Evolutionary conservation across 2,888 invertebrate species (phyloP), one percentile per base, ranked within the genome.

Genomic region (Cephus pygmeus): DNA sequence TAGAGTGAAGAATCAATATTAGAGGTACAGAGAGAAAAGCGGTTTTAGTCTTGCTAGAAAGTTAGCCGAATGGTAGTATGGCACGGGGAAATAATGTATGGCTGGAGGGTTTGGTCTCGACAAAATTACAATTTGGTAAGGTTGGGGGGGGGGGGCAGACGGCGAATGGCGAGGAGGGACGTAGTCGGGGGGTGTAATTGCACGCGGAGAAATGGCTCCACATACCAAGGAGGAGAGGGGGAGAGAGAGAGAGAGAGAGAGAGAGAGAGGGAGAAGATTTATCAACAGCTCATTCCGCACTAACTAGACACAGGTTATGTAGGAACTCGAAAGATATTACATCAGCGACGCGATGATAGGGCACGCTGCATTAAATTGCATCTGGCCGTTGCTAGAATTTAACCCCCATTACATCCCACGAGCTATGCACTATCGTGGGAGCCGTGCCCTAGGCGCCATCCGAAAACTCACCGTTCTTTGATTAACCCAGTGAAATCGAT

Each of bases 241-340:
- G 85, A 78, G 82, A 82, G 87, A 84, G 85, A 88, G 78, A 75
- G 79, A 82, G 78, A 79, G 81, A 77, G 81, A 73, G 71, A 79
- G 78, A 78, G 79, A 77, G 77, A 83, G 85, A 78, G 82, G 82
- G 87, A 84, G 85, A 88, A 9, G 88, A 90, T 90, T 90, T 89
- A 90, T 90, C 90, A 90, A 90, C 90, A 90, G 88, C 90, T 90
- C 89, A 88, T 90, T 90, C 85, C 88, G 87, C 85, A 85, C 89
- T 90, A 90, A 90, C 90, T 90, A 90, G 90, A 90, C 89, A 86
- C 85, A 87, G 88, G 85, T 86, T 87, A 87, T 82, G 85, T 83
- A 84, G 88, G 86, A 88, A 90, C 89, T 88, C 85, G 88, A 88
- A 90, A 89, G 90, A 90, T 90, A 90, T 90, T 90, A 88, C 90